These are phyloP conservation scores for Cyphomyrmex costatus DNA, from an alignment of 1,140 invertebrate species.

Conservation along the genomic window DNA sequence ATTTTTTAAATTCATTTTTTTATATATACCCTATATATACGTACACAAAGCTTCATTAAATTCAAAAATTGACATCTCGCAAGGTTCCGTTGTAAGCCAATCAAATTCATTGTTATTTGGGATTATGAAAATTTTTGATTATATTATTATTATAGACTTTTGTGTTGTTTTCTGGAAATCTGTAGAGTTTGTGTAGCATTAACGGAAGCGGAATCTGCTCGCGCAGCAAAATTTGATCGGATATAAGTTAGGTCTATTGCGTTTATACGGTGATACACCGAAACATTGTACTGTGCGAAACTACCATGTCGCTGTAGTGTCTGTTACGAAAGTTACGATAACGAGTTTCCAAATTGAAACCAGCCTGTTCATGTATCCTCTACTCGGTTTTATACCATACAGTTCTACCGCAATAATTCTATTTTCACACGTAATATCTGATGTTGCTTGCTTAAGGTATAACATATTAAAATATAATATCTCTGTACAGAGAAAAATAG, in stretches of 20 bases:
- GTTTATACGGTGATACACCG: slow-evolving; percentile 34
- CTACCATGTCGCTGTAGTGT: slow-evolving; percentile 18
- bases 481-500: neutral
- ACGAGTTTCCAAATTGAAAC: slow-evolving; percentile 71
- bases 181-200: neutral
- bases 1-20: too few relatives aligned
- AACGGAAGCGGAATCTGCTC: slow-evolving; percentile 9
- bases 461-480: neutral
- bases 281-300: slow-evolving; percentile 41
- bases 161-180: slow-evolving; percentile 23
- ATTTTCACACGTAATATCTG: neutral
- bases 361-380: slow-evolving; percentile 46
- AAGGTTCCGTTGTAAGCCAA: neutral
- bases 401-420: slow-evolving; percentile 9
- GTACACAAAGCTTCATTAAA: too few relatives aligned
- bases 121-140: neutral
- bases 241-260: slow-evolving; percentile 60
- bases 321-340: slow-evolving; percentile 64
- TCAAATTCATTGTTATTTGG: neutral
- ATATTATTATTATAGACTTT: neutral
- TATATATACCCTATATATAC: too few relatives aligned
- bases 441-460: slow-evolving; percentile 3
- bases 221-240: slow-evolving; percentile 57
- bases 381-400: slow-evolving; percentile 31
- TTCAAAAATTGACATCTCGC: too few relatives aligned